phyloP scores from a whole-genome alignment of 2,888 invertebrate species.

The Spialia ferax region DNA sequence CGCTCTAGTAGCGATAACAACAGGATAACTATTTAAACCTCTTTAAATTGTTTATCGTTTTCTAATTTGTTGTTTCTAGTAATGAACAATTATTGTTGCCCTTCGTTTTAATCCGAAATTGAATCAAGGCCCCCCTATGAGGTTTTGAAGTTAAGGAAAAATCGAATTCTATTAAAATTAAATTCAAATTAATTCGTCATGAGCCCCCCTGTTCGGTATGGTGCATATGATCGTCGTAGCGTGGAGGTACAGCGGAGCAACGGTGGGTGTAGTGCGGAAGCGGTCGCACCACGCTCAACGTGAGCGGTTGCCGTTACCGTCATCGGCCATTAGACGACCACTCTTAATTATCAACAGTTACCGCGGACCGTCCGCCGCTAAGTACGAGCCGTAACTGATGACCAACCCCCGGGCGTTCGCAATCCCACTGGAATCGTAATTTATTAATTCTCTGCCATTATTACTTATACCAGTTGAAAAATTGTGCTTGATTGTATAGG shows the following conservation, averaged over 20 bases:
- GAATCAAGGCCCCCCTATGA: too few relatives aligned
- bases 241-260: conserved; percentile 19
- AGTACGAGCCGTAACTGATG: conserved; percentile 56
- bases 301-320: conserved; percentile 79
- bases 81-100: too few relatives aligned
- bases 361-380: conserved; percentile 55
- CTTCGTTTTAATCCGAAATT: too few relatives aligned
- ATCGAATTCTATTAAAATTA: too few relatives aligned
- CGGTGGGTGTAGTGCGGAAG: conserved; percentile 72
- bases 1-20: too few relatives aligned
- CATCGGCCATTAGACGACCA: conserved; percentile 72
- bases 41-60: too few relatives aligned
- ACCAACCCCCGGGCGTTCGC: conserved; percentile 46
- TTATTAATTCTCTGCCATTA: conserved; percentile 10
- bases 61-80: too few relatives aligned
- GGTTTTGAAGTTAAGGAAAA: too few relatives aligned
- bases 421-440: conserved; percentile 18
- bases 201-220: background rate
- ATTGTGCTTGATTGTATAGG: background rate
- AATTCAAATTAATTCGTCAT: too few relatives aligned
- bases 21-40: too few relatives aligned
- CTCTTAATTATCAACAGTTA: conserved; percentile 85
- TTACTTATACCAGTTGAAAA: background rate
- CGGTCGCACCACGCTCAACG: conserved; percentile 57
- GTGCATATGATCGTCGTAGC: conserved; percentile 15